phyloP scores from a whole-genome alignment of 2,113 vertebrate species.

The Isichthys henryi region DNA sequence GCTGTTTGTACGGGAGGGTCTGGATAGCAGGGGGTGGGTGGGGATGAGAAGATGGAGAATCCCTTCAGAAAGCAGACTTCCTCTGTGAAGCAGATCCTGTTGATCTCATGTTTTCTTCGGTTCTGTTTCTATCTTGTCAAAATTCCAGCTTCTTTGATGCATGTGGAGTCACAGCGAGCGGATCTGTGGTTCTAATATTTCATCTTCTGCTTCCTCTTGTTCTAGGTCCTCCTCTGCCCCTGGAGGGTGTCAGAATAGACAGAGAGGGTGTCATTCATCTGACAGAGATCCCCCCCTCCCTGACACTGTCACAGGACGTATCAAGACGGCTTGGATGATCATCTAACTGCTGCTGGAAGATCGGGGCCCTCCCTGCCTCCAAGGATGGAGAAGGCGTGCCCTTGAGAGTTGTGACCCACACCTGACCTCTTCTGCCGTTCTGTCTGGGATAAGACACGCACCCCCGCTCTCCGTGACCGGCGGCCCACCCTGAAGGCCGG shows the following conservation, averaged over 20 bases:
- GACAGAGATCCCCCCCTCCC: slow-evolving; percentile 31
- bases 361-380: slow-evolving; percentile 35
- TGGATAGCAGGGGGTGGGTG: neutral
- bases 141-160: neutral
- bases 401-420: slow-evolving; percentile 36
- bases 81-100: neutral
- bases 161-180: slow-evolving; percentile 28
- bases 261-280: slow-evolving; percentile 40
- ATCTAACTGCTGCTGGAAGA: slow-evolving; percentile 44
- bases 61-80: neutral
- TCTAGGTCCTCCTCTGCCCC: slow-evolving; percentile 44
- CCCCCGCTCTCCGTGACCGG: neutral
- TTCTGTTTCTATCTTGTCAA: neutral
- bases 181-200: slow-evolving; percentile 50
- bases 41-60: neutral
- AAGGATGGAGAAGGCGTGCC: neutral
- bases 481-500: slow-evolving; percentile 33
- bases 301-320: slow-evolving; percentile 47
- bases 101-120: neutral
- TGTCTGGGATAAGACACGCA: neutral
- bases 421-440: slow-evolving; percentile 4
- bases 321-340: slow-evolving; percentile 46
- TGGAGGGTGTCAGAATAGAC: slow-evolving; percentile 45
- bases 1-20: neutral
- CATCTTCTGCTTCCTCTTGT: slow-evolving; percentile 37